Percentiles rank a stretch among this genome's conserved stretches.
These are phyloP conservation scores for Drosophila malerkotliana DNA, from an alignment of 1,140 invertebrate species.

Conservation along the genomic window DNA sequence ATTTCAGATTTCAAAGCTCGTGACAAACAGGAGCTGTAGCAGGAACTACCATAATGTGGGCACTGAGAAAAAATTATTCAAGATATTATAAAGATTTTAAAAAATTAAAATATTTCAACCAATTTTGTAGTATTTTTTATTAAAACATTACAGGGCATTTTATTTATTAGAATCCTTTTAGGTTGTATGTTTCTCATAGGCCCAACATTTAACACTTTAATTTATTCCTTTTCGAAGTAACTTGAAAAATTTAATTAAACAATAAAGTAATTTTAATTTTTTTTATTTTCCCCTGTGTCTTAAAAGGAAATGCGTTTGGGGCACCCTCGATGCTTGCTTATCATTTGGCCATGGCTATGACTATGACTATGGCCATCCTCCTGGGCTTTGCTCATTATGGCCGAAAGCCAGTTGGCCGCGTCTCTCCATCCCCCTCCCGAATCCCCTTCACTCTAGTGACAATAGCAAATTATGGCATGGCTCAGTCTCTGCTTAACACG, in stretches of 20 bases:
- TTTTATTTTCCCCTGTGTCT: background rate
- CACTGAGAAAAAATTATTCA: constrained; percentile 2
- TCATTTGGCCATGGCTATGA: constrained; percentile 38
- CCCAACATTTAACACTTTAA: background rate
- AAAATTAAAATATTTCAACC: no score
- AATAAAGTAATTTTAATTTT: background rate
- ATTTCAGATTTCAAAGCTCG: constrained; percentile 38
- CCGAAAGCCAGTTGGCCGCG: constrained; percentile 64
- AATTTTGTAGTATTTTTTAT: no score
- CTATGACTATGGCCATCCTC: constrained; percentile 23
- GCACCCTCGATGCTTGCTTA: constrained; percentile 43
- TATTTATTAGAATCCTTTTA: no score
- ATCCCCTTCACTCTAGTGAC: constrained; percentile 34
- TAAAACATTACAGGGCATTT: no score
- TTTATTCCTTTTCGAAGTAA: background rate
- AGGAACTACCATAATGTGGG: constrained; percentile 5
- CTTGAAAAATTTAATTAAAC: background rate
- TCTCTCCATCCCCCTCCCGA: constrained; percentile 5
- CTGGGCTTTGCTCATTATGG: constrained; percentile 62
- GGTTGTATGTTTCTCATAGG: background rate
- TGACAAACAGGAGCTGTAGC: constrained; percentile 19
- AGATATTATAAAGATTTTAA: no score
- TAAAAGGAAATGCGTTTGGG: constrained; percentile 33
- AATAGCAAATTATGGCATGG: constrained; percentile 60
- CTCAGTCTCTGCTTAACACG: constrained; percentile 1